Evolutionary conservation across 2,888 invertebrate genomes (phyloP).

Genomic region (Callosobruchus maculatus): DNA sequence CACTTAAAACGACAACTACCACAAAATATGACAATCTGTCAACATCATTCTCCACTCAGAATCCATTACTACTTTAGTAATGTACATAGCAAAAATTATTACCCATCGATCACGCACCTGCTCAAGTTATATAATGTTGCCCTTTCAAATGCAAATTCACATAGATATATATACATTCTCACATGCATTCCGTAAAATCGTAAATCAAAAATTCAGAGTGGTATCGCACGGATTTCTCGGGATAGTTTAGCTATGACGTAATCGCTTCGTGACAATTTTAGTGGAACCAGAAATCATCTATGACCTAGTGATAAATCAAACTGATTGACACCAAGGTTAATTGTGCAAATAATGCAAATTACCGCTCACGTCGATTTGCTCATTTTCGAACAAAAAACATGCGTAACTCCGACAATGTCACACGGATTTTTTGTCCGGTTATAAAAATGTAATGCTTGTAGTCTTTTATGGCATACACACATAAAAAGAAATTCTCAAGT

Average conservation of each 20-base stretch:
- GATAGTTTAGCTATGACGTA: background rate
- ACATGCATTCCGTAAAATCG: background rate
- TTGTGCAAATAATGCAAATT: background rate
- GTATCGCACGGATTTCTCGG: background rate
- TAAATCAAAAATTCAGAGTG: background rate
- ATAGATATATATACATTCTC: background rate
- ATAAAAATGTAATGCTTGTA: too few species aligned
- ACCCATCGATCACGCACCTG: background rate
- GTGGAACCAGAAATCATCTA: background rate
- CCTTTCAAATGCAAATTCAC: background rate
- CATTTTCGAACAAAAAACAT: background rate
- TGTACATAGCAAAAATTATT: background rate
- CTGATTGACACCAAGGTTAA: background rate
- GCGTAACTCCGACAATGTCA: too few species aligned
- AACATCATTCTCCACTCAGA: too few species aligned
- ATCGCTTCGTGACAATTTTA: background rate
- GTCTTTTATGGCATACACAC: too few species aligned
- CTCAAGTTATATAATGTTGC: background rate
- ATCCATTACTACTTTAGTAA: too few species aligned
- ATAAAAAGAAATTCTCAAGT: too few species aligned
- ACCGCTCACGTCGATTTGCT: background rate
- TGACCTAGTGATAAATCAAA: background rate
- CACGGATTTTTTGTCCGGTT: too few species aligned
- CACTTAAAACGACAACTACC: too few species aligned
- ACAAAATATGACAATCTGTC: too few species aligned